These are phyloP conservation scores for Ammodytes dubius DNA, from an alignment of 2,113 vertebrate genomes.

Conservation along the genomic window DNA sequence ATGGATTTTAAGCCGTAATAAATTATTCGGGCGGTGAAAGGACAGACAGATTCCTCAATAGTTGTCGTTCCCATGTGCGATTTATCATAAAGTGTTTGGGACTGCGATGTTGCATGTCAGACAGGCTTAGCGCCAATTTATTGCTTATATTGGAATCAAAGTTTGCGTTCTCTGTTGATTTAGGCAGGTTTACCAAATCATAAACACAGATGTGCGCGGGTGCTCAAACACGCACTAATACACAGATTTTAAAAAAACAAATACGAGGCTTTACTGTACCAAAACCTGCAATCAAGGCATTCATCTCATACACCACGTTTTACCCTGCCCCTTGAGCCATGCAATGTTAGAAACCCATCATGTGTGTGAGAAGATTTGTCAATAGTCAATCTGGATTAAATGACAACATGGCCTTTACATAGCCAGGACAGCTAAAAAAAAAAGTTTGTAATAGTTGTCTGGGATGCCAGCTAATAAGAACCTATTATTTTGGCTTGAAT, in stretches of 20 bases:
- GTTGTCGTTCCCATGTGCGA: slow-evolving; percentile 9
- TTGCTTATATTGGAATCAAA: slow-evolving; percentile 53
- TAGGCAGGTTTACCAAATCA: slow-evolving; percentile 35
- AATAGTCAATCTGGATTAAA: background rate
- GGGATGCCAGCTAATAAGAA: background rate
- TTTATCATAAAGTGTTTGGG: slow-evolving; percentile 24
- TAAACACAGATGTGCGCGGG: slow-evolving; percentile 47
- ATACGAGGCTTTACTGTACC: slow-evolving; percentile 35
- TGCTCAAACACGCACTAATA: slow-evolving; percentile 22
- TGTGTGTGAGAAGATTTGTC: background rate
- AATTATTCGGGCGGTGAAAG: slow-evolving; percentile 1
- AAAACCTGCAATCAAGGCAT: slow-evolving; percentile 40
- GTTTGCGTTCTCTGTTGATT: slow-evolving; percentile 50
- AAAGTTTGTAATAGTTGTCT: background rate
- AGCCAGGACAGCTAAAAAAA: background rate
- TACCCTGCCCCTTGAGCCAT: slow-evolving; percentile 16
- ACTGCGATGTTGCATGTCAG: slow-evolving; percentile 19
- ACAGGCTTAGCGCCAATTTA: slow-evolving; percentile 12
- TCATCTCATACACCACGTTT: slow-evolving; percentile 35
- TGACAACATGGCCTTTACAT: background rate
- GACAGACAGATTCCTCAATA: background rate
- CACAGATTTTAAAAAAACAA: slow-evolving; percentile 33
- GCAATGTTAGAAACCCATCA: slow-evolving; percentile 18
- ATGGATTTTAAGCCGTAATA: slow-evolving; percentile 5
- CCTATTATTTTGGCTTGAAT: background rate